Percentiles rank a stretch among this genome's conserved stretches.
phyloP scores from a whole-genome alignment of 1,140 invertebrate species.

The Caenorhabditis brenneri region DNA sequence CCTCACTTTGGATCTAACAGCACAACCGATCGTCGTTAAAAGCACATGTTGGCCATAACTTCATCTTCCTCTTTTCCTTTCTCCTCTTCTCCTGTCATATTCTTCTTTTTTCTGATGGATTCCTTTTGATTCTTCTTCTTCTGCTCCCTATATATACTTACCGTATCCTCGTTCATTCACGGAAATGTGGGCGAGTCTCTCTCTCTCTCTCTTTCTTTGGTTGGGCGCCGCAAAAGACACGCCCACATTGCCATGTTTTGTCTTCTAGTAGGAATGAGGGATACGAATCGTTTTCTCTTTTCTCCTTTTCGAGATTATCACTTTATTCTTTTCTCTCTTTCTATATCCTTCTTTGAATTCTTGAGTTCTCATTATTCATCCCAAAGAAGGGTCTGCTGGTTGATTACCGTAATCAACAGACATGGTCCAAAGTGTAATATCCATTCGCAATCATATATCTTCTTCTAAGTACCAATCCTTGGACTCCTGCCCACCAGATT shows the following conservation, averaged over 20 bases:
- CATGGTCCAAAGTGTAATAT: neutral
- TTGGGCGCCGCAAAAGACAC: neutral
- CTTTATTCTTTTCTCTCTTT: neutral
- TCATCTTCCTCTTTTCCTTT: neutral
- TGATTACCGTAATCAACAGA: neutral
- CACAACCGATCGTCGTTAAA: neutral
- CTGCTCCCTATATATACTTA: slow-evolving; percentile 26
- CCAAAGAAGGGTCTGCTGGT: neutral
- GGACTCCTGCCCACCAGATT: neutral
- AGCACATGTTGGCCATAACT: slow-evolving; percentile 40
- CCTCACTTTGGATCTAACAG: neutral
- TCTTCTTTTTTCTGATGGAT: neutral
- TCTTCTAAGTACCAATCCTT: too few relatives aligned
- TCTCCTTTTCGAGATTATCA: neutral
- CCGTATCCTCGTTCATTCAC: slow-evolving; percentile 21
- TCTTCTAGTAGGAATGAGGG: neutral
- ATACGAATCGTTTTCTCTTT: neutral
- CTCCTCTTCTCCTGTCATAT: neutral
- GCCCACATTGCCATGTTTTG: slow-evolving; percentile 29
- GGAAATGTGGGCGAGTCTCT: slow-evolving; percentile 10
- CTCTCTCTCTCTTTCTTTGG: neutral
- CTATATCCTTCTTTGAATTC: neutral
- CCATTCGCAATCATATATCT: neutral
- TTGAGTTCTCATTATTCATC: neutral
- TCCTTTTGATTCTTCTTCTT: neutral